Base-by-base conservation (phyloP, 53 echinoderm and acorn worm species). In the Apostichopus leukothele region DNA sequence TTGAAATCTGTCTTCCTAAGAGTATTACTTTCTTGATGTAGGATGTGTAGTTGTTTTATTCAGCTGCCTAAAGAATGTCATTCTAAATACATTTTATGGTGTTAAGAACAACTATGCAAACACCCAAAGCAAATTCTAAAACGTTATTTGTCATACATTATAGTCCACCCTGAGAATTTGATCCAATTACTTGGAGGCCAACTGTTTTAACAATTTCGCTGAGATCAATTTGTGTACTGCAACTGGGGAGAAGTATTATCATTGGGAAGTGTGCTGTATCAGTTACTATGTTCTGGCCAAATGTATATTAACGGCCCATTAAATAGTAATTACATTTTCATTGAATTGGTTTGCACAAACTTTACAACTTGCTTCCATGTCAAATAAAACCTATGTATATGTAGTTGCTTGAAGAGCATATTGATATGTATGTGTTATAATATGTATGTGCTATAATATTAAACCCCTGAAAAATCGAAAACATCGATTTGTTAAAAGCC, bases 161-260 rank as follows among this genome's bases (percentile, higher is more conserved):
- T 39, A 71, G 18, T 5, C 71, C 71, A n/a, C 71, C 71, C 71
- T 71, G 71, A 71, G 71, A 71, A 71, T 71, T 71, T 71, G 14
- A 71, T 71, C 71, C 71, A 71, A 71, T 71, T 71, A 71, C 71
- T 71, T 71, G 6, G 71, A 71, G 71, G 71, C 71, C 71, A n/a
- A 71, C 71, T 71, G 71, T 71, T 71, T 14, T 16, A 71, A 13
- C 18, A 18, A 71, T 71, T 18, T 71, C 71, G 0, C 5, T 71
- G 20, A 16, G 4, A 71, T 71, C 71, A 71, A 71, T 71, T 71
- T 21, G 18, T n/a, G 18, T n/a, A n/a, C 6, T 71, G 14, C 20
- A 16, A 6, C 71, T 71, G 57, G 57, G 57, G 57, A 57, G 10
- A 57, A 7, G 57, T 57, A 57, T 57, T 57, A 57, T 57, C 57